Conservation (phyloP, 2,797 vertebrate genomes). For the Leptatherina wallacei region DNA sequence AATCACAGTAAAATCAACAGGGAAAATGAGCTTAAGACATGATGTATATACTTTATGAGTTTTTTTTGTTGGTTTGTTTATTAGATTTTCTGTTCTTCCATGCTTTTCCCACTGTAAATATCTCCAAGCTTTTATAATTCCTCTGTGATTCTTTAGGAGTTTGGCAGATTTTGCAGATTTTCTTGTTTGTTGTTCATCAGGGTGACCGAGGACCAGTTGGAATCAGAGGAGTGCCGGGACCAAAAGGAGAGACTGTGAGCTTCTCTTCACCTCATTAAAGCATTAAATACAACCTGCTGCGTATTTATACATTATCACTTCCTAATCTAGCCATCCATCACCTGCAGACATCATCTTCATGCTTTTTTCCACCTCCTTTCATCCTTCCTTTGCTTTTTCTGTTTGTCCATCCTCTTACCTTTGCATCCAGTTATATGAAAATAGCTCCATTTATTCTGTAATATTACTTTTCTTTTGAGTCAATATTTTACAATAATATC, state of each 20-base stretch:
- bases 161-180: no score
- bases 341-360: background rate
- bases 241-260: slow-evolving; percentile 91
- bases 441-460: background rate
- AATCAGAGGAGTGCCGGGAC: slow-evolving; percentile 89
- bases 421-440: background rate
- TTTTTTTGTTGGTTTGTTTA: background rate
- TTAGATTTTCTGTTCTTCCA: background rate
- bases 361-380: background rate
- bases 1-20: background rate
- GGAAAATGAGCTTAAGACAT: background rate
- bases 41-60: background rate
- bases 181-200: slow-evolving; percentile 65
- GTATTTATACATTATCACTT: background rate
- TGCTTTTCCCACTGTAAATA: background rate
- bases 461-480: background rate
- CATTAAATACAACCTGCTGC: background rate
- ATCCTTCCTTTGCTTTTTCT: background rate
- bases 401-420: background rate
- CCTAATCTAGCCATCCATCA: background rate
- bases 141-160: no score
- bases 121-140: background rate
- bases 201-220: slow-evolving; percentile 87
- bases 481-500: background rate
- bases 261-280: background rate